A percentile compares a stretch with the other conserved stretches of the same genome.
Evolutionary conservation across 2,888 invertebrate species (phyloP).

Genomic region (Germaria angustata): DNA sequence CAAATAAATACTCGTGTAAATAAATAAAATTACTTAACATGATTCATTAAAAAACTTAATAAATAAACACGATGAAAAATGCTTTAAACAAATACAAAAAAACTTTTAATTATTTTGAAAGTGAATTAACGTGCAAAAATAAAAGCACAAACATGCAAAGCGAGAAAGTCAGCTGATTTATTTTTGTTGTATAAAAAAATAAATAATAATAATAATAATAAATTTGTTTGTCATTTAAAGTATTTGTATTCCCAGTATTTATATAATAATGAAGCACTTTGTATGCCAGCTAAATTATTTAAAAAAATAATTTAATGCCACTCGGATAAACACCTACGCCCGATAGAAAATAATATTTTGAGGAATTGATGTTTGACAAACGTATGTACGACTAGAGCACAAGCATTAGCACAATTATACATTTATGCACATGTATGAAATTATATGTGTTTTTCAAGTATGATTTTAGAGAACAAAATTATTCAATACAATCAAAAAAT

Average conservation of each 20-base stretch:
- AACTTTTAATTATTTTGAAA: constrained; percentile 51
- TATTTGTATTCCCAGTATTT: not conserved
- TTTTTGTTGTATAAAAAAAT: not conserved
- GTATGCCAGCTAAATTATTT: constrained; percentile 11
- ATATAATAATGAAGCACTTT: constrained; percentile 28
- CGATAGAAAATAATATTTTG: not conserved
- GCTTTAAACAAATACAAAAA: constrained; percentile 35
- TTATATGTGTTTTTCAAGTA: not conserved
- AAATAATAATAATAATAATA: not conserved
- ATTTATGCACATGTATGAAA: not conserved
- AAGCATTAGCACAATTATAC: not conserved
- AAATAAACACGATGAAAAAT: constrained; percentile 36
- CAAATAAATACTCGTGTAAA: constrained; percentile 18
- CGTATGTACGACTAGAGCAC: too few species aligned
- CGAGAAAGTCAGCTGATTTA: constrained; percentile 44
- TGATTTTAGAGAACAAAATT: constrained; percentile 3
- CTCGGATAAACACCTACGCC: constrained; percentile 50
- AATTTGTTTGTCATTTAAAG: not conserved
- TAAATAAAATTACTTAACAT: constrained; percentile 40
- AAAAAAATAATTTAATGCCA: constrained; percentile 23
- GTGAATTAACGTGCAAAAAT: not conserved
- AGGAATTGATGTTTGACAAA: constrained; percentile 29
- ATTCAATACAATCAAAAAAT: constrained; percentile 14
- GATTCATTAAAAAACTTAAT: constrained; percentile 43
- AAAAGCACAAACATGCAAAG: not conserved